Conservation (phyloP, 2,113 vertebrate species). For the Ceratotherium simum region DNA sequence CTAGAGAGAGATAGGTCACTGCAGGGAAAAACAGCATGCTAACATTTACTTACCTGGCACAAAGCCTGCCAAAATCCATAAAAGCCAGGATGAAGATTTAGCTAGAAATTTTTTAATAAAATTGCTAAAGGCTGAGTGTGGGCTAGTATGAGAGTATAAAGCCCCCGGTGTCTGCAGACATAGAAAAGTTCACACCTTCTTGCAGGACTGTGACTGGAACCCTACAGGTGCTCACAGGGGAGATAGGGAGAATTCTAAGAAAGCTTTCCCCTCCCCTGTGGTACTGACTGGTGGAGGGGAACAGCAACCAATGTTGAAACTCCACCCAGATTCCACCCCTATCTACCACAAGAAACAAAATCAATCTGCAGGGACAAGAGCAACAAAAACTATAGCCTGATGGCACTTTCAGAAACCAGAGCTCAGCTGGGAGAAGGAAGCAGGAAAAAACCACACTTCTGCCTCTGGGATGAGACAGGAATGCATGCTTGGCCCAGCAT, state of each 20-base stretch:
- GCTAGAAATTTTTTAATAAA: neutral
- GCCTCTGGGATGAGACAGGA: neutral
- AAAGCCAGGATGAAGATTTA: neutral
- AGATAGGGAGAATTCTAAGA: neutral
- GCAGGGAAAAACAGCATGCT: neutral
- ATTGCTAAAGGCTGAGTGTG: neutral
- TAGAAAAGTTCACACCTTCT: neutral
- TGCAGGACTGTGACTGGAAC: neutral
- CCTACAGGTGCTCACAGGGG: neutral
- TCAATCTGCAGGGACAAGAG: neutral
- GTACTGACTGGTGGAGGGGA: neutral
- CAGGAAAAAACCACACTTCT: neutral
- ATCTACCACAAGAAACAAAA: slow-evolving; percentile 15
- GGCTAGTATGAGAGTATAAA: neutral
- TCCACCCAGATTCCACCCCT: neutral
- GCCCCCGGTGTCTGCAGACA: neutral
- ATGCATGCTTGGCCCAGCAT: neutral
- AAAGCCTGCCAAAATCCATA: neutral
- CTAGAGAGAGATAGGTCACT: neutral
- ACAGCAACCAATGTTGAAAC: neutral
- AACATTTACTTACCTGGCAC: neutral
- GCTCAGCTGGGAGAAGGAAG: neutral
- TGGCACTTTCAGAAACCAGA: neutral
- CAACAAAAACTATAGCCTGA: neutral
- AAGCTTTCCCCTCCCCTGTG: neutral